Evolutionary conservation across 2,113 vertebrate genomes (phyloP), one percentile per base, ranked within the genome.

Genomic region (Hoplias malabaricus): DNA sequence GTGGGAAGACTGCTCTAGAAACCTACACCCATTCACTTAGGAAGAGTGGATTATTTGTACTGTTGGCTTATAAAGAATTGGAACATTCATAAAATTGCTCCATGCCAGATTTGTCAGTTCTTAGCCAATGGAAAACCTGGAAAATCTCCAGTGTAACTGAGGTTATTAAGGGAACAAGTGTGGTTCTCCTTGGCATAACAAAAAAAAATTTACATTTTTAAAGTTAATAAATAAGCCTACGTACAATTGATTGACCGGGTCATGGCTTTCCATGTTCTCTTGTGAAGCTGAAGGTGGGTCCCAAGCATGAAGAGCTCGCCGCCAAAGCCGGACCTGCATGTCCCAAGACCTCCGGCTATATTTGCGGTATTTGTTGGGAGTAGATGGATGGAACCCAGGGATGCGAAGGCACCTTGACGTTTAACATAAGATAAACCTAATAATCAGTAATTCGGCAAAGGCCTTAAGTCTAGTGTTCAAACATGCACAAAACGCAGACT

Each of bases 261-360:
- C 90, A 4, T 48, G 78, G 0, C 73, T 14, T 36, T 90, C 85
- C 0, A 1, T 5, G 0, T 86, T 87, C 0, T 11, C 73, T 46
- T 78, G 84, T 23, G 4, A 2, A 21, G 86, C 48, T 14, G 67
- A 46, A 0, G 91, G 93, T 0, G 92, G 93, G 71, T 96, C 94
- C 94, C 94, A 95, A 19, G 90, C 86, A 87, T 94, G 92, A 57
- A 96, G 88, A 1, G 93, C 92, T 73, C 91, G 86, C 87, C 95
- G 90, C 94, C 94, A 95, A 25, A 95, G 89, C 36, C 93, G 92
- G 72, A 96, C 94, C 86, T 96, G 94, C 92, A 93, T 92, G 84
- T 96, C 94, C 94, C 94, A 96, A 46, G 93, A 96, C 57, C 89
- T 86, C 16, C 90, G 87, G 80, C 95, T 98, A 76, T 94, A 95